Evolutionary conservation across 2,113 vertebrate species (phyloP).

Genomic region (Chloropsis cyanopogon): DNA sequence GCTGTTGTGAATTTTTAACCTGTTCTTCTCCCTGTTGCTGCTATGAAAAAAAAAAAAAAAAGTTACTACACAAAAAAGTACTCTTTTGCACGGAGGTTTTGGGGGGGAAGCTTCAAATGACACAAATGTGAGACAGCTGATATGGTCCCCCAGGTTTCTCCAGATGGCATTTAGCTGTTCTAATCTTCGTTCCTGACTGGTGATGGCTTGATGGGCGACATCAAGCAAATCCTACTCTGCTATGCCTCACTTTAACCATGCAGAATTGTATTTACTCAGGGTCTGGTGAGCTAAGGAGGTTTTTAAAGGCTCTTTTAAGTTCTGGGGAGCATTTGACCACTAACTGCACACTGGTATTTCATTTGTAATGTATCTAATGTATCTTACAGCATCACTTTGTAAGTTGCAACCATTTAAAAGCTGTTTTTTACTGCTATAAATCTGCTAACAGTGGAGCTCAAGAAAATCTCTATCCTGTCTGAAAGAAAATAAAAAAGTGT

Average conservation of each 20-base stretch:
- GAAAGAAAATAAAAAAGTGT: background rate
- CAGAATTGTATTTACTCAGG: background rate
- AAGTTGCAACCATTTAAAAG: background rate
- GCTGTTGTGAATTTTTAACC: background rate
- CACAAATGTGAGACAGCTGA: background rate
- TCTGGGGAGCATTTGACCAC: background rate
- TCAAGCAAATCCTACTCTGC: background rate
- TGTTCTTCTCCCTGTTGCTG: background rate
- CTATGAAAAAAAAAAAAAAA: background rate
- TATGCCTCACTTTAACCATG: background rate
- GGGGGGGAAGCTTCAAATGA: background rate
- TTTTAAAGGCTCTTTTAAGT: background rate
- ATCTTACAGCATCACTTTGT: background rate
- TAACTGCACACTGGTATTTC: background rate
- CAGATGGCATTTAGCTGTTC: background rate
- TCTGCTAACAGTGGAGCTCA: background rate
- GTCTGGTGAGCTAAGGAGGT: background rate
- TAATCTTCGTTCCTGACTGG: background rate
- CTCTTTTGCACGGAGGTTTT: background rate
- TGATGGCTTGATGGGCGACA: background rate
- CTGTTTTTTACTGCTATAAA: background rate
- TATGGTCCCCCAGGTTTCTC: background rate
- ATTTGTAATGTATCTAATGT: background rate
- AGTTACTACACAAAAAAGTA: background rate
- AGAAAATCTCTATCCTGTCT: background rate